Base-by-base conservation (phyloP, 1,140 invertebrate species). In the Papilio machaon region DNA sequence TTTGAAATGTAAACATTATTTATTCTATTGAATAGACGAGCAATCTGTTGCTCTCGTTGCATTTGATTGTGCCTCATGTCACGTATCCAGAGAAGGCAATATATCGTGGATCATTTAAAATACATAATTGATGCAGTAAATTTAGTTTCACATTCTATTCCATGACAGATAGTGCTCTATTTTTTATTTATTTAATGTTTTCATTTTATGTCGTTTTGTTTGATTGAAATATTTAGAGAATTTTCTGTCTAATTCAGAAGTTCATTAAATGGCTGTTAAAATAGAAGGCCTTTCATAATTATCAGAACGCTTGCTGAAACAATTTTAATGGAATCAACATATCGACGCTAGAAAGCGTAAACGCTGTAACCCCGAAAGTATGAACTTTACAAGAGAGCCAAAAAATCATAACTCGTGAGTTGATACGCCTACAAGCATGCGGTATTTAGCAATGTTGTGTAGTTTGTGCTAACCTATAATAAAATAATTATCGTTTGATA, bases 311-410 rank as follows among this genome's bases (percentile, higher is more conserved):
- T 70, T 64, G 80, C 77, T 73, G 64, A 74, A 75, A 80, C 81
- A 75, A 80, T 87, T 87, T 85, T 85, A 87, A 87, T 87, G 84
- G 84, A 85, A 80, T 85, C 83, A 82, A 86, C 82, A 82, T 73
- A n/a, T n/a, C n/a, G n/a, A n/a, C n/a, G n/a, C n/a, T n/a, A n/a
- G n/a, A n/a, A n/a, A n/a, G n/a, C n/a, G n/a, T n/a, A n/a, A n/a
- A n/a, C n/a, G n/a, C n/a, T n/a, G n/a, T n/a, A n/a, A n/a, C n/a
- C n/a, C n/a, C n/a, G n/a, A n/a, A n/a, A n/a, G n/a, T n/a, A n/a
- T n/a, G n/a, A n/a, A n/a, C n/a, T n/a, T n/a, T n/a, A n/a, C n/a
- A n/a, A n/a, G n/a, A n/a, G n/a, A n/a, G n/a, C n/a, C n/a, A n/a
- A n/a, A n/a, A n/a, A n/a, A n/a, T n/a, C n/a, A n/a, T n/a, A n/a